These are phyloP conservation scores for Zosterops pallidus DNA, from an alignment of 2,113 vertebrate genomes.

Conservation along the genomic window DNA sequence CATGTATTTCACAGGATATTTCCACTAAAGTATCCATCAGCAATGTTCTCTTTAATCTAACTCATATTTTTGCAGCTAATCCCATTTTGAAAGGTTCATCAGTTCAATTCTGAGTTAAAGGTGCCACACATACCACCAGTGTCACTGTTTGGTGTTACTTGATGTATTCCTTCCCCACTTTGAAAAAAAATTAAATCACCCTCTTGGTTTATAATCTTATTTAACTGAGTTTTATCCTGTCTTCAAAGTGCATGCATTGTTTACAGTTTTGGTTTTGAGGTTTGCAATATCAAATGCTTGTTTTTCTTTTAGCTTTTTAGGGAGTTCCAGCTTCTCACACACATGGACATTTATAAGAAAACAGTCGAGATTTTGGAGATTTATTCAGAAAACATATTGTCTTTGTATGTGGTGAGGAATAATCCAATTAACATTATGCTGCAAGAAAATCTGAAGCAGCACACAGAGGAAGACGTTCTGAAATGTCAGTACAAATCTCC, in stretches of 20 bases:
- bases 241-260: not conserved
- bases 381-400: constrained; percentile 72
- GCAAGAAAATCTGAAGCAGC: constrained; percentile 63
- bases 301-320: constrained; percentile 69
- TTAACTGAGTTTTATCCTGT: not conserved
- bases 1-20: not conserved
- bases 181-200: not conserved
- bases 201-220: not conserved
- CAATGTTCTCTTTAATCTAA: not conserved
- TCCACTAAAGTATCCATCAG: not conserved
- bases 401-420: constrained; percentile 53
- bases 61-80: not conserved
- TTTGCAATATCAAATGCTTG: not conserved
- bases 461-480: constrained; percentile 60
- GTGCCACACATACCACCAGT: not conserved
- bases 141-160: not conserved
- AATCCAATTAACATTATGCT: constrained; percentile 65
- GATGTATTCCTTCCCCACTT: not conserved
- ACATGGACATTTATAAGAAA: constrained; percentile 71
- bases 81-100: not conserved
- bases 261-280: not conserved
- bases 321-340: constrained; percentile 74
- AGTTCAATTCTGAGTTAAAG: not conserved
- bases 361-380: constrained; percentile 71
- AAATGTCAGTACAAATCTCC: constrained; percentile 64